Conservation (phyloP, 2,888 invertebrate genomes). For the Cloeon dipterum region DNA sequence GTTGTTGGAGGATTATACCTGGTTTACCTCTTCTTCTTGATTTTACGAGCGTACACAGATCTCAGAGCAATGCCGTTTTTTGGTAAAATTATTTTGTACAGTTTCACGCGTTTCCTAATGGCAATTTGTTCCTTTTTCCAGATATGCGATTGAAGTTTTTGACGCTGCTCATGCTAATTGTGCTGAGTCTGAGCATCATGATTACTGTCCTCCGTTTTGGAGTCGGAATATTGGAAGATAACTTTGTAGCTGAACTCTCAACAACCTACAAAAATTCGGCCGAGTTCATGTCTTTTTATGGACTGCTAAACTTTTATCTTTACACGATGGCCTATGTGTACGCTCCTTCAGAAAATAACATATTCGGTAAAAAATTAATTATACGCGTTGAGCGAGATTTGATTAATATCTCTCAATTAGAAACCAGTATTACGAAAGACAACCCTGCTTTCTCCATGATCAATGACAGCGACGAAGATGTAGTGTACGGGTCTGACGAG, state of each 20-base stretch:
- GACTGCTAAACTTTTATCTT: slow-evolving; percentile 78
- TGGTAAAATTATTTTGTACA: slow-evolving; percentile 57
- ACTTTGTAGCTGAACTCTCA: slow-evolving; percentile 72
- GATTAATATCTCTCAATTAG: slow-evolving; percentile 21
- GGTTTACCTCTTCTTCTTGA: slow-evolving; percentile 57
- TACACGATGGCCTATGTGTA: slow-evolving; percentile 89
- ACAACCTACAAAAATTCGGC: slow-evolving; percentile 79
- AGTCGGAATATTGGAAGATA: slow-evolving; percentile 73
- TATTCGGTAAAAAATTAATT: slow-evolving; percentile 36
- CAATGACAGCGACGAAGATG: slow-evolving; percentile 93
- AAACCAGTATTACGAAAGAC: slow-evolving; percentile 81
- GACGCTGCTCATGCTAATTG: slow-evolving; percentile 63
- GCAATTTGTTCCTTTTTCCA: slow-evolving; percentile 22
- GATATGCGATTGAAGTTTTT: slow-evolving; percentile 81
- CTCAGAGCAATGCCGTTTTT: slow-evolving; percentile 93
- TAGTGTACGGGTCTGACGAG: slow-evolving; percentile 82
- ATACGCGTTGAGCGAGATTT: not conserved
- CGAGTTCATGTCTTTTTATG: slow-evolving; percentile 89
- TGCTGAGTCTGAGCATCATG: slow-evolving; percentile 44
- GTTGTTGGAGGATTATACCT: slow-evolving; percentile 64
- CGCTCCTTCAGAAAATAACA: slow-evolving; percentile 57
- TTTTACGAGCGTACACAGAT: slow-evolving; percentile 81
- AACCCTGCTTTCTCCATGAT: slow-evolving; percentile 97
- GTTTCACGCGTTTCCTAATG: too few relatives aligned
- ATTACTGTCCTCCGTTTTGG: slow-evolving; percentile 70